phyloP scores from a whole-genome alignment of 2,888 invertebrate species.

The Bibio marci region DNA sequence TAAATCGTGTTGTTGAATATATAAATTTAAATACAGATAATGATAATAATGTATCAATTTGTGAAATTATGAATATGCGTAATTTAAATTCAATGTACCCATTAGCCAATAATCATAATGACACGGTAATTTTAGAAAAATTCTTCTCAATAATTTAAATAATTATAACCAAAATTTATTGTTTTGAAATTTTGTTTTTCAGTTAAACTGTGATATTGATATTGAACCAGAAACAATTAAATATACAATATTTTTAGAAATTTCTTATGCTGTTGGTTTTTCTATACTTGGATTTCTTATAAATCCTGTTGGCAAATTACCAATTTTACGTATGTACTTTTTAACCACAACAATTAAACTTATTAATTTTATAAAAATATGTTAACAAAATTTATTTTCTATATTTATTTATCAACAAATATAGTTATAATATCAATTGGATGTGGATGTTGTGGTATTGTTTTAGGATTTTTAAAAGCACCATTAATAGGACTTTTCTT shows the following conservation, averaged over 20 bases:
- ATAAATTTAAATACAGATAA: conserved; percentile 16
- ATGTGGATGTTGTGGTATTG: conserved; percentile 16
- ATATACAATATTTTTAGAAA: conserved; percentile 17
- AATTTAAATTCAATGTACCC: no score
- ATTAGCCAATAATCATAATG: no score
- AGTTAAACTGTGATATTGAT: conserved; percentile 14
- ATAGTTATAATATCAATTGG: conserved; percentile 4
- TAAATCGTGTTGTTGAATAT: conserved; percentile 20
- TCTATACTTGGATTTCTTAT: conserved; percentile 18
- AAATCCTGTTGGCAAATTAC: conserved; percentile 16
- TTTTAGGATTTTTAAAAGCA: conserved; percentile 13
- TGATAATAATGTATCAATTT: conserved; percentile 16
- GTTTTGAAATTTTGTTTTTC: no score
- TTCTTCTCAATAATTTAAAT: no score
- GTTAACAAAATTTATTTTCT: no score
- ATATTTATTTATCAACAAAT: no score
- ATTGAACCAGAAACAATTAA: conserved; percentile 19
- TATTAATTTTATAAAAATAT: no score
- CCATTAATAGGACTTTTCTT: conserved; percentile 18
- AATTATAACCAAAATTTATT: no score
- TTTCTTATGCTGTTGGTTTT: conserved; percentile 18
- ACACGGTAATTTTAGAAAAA: no score
- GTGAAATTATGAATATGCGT: conserved; percentile 15
- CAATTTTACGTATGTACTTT: conserved; percentile 14
- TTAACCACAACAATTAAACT: no score